These are phyloP conservation scores for Nematostella vectensis DNA, from an alignment of 92 coral and sea anemone genomes.

Conservation along the genomic window DNA sequence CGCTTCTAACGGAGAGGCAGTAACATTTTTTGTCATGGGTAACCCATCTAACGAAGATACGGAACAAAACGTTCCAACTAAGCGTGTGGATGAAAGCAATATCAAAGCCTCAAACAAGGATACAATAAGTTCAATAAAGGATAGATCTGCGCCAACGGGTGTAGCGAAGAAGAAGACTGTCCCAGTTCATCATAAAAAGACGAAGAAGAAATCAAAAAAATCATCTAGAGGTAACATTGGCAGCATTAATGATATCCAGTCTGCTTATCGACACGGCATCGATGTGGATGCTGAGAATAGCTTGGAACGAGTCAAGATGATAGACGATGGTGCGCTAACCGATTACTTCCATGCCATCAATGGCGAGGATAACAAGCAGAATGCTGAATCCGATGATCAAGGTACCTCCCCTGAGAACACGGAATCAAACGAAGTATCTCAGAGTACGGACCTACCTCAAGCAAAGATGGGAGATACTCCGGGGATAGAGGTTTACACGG, in stretches of 20 bases:
- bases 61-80: neutral
- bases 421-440: neutral
- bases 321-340: constrained; percentile 54
- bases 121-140: too few relatives aligned
- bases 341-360: constrained; percentile 75
- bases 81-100: too few relatives aligned
- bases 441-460: neutral
- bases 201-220: too few relatives aligned
- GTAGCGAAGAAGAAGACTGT: too few relatives aligned
- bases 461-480: neutral
- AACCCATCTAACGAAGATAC: constrained; percentile 2
- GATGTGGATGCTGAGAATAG: constrained; percentile 31
- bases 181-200: too few relatives aligned
- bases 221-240: constrained; percentile 37
- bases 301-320: constrained; percentile 41
- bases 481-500: constrained; percentile 34
- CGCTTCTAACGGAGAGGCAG: neutral
- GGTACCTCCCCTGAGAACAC: neutral
- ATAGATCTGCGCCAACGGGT: too few relatives aligned
- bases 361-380: constrained; percentile 31
- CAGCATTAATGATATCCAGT: constrained; percentile 51
- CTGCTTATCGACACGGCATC: constrained; percentile 42
- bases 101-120: too few relatives aligned
- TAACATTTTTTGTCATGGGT: constrained; percentile 17
- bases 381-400: neutral